Evolutionary conservation across 2,113 vertebrate species (phyloP), one percentile per base, ranked within the genome.

Genomic region (Tetrao urogallus): DNA sequence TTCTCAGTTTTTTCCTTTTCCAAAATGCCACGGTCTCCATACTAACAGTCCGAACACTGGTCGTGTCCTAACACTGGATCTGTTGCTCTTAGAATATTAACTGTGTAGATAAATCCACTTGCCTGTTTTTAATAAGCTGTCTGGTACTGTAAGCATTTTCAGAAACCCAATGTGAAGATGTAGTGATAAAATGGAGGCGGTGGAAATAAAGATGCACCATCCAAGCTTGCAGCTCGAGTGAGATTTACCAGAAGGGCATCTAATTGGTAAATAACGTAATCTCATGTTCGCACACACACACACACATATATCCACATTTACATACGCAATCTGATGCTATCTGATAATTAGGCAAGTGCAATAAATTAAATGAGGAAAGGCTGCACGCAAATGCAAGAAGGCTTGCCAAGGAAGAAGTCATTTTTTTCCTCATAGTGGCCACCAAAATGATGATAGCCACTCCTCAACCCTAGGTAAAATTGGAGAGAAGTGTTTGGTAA

Each of bases 21-120:
- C 52, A 74, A 79, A 88, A 89, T 57, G 38, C 75, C 25, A 12
- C 13, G 8, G 76, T 52, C 67, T 80, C 87, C 72, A 8, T 85
- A 47, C 85, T 87, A 87, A 85, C 50, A 87, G 30, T 60, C 60
- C 88, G 77, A 91, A 60, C 63, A 8, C 21, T 84, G 94, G 76
- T 94, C 86, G 57, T 94, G 63, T 61, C 80, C 77, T 89, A 50
- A 91, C 91, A 27, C 90, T 91, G 86, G 94, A 91, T 93, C 38
- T 86, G 95, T 94, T 90, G 34, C 69, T 88, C 28, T 85, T 93
- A 78, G 94, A 94, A 88, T 91, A 90, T 88, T 96, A 95, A 89
- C 92, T 71, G 18, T 48, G 80, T 74, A 73, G 84, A 92, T 95
- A 90, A 73, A 91, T 87, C 76, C 4, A 2, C 63, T 38, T 43